phyloP scores from a whole-genome alignment of 2,797 vertebrate genomes.

The Triplophysa yarkandensis region DNA sequence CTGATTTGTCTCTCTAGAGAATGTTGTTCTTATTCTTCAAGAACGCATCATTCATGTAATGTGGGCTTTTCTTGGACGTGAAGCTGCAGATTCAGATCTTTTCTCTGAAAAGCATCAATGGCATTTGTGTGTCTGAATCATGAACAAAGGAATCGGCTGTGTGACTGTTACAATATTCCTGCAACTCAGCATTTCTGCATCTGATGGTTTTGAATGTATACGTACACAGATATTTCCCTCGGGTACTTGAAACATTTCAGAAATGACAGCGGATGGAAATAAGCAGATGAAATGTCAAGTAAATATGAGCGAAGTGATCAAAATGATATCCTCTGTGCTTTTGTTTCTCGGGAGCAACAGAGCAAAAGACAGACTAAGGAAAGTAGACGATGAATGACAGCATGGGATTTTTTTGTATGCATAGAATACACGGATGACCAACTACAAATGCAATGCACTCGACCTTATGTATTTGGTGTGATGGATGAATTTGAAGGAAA shows the following conservation, averaged over 20 bases:
- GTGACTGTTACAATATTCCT: constrained; percentile 22
- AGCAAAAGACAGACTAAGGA: neutral
- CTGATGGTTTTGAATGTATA: neutral
- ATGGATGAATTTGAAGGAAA: neutral
- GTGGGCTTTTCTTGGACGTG: constrained; percentile 62
- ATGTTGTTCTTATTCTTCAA: neutral
- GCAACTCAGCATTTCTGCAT: neutral
- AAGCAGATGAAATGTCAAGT: neutral
- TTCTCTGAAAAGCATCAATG: constrained; percentile 65
- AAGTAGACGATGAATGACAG: neutral
- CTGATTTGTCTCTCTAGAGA: neutral
- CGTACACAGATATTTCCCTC: constrained; percentile 6
- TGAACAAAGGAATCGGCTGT: constrained; percentile 65
- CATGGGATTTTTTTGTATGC: neutral
- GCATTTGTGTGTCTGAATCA: constrained; percentile 62
- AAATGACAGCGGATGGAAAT: neutral
- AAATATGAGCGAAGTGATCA: neutral
- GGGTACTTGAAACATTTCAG: neutral
- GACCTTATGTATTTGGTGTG: neutral
- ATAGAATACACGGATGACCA: neutral
- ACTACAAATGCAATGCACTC: neutral
- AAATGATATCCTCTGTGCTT: constrained; percentile 4
- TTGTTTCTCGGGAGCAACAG: neutral
- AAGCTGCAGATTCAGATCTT: constrained; percentile 70
- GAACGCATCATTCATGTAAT: constrained; percentile 64